Conservation (phyloP, 64 coral and sea anemone species). For the Montipora sp. region DNA sequence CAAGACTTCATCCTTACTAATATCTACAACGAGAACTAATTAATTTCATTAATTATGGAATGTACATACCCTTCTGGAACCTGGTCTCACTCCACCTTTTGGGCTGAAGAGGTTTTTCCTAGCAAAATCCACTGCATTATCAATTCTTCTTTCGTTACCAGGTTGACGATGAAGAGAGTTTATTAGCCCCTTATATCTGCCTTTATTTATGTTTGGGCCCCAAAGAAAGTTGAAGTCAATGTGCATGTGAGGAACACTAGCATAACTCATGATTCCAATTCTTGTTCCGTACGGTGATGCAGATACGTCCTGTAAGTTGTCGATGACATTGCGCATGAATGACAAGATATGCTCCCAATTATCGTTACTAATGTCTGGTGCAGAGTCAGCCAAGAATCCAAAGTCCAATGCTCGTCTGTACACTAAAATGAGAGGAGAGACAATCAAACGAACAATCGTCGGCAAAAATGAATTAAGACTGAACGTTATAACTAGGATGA, state of each 20-base stretch:
- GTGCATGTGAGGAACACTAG: constrained; percentile 27
- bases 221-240: constrained; percentile 60
- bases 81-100: constrained; percentile 53
- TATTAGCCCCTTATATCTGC: constrained; percentile 5
- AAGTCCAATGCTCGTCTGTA: constrained; percentile 41
- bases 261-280: constrained; percentile 53
- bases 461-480: no score
- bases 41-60: no score
- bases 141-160: constrained; percentile 62
- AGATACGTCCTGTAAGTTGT: constrained; percentile 10
- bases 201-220: constrained; percentile 35
- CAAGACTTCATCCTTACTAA: background rate
- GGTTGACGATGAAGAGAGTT: constrained; percentile 23
- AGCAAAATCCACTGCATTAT: constrained; percentile 38
- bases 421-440: constrained; percentile 24
- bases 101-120: constrained; percentile 55
- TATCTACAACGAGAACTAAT: background rate
- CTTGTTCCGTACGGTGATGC: constrained; percentile 38
- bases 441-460: background rate
- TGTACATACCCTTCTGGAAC: constrained; percentile 37
- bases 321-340: constrained; percentile 48
- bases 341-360: constrained; percentile 39
- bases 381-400: constrained; percentile 63
- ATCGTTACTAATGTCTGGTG: constrained; percentile 12
- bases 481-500: no score